Evolutionary conservation across 2,113 vertebrate species (phyloP).

Genomic region (Hippoglossus stenolepis): DNA sequence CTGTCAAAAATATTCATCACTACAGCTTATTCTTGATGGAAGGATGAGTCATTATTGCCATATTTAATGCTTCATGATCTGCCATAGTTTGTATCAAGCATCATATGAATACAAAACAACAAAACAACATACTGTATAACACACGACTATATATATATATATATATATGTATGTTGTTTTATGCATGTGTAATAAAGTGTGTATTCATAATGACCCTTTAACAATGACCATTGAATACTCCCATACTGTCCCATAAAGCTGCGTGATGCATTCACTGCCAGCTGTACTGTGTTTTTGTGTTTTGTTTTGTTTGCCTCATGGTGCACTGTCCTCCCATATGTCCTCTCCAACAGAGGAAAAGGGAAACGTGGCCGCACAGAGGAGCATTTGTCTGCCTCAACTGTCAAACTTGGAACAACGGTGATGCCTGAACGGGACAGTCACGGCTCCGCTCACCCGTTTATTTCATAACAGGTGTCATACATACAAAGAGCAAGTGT

Average conservation of each 20-base stretch:
- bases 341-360: constrained; percentile 10
- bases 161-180: too few species aligned
- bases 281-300: constrained; percentile 46
- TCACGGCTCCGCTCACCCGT: constrained; percentile 47
- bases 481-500: constrained; percentile 66
- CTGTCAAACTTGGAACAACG: constrained; percentile 53
- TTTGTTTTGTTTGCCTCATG: constrained; percentile 20
- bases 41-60: too few species aligned
- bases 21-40: too few species aligned
- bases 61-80: too few species aligned
- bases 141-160: too few species aligned
- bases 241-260: constrained; percentile 17
- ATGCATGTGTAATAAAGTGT: constrained; percentile 1
- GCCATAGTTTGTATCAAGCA: too few species aligned
- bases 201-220: too few species aligned
- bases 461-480: constrained; percentile 72
- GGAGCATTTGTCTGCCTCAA: constrained; percentile 61
- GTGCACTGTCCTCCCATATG: constrained; percentile 50
- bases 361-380: neutral
- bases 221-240: neutral
- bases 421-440: constrained; percentile 56
- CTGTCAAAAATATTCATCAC: too few species aligned
- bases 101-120: too few species aligned
- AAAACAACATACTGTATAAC: too few species aligned
- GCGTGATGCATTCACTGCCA: constrained; percentile 25